Conservation (phyloP, 1,140 invertebrate genomes). For the Apis florea region DNA sequence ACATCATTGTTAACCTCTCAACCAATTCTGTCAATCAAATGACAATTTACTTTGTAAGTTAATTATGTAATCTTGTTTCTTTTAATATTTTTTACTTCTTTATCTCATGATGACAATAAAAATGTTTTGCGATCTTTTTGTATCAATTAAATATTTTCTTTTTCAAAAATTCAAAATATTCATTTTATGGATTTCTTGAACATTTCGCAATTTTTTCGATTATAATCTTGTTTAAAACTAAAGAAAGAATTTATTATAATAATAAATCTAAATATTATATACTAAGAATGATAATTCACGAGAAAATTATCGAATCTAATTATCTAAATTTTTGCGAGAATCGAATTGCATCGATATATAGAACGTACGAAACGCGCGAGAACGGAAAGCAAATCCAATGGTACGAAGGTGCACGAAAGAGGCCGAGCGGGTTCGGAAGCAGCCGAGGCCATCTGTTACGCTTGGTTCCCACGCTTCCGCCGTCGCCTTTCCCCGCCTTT, state of each 20-base stretch:
- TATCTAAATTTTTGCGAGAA: constrained; percentile 14
- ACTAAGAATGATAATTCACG: neutral
- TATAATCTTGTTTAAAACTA: too few relatives aligned
- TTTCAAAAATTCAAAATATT: neutral
- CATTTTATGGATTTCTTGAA: too few relatives aligned
- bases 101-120: neutral
- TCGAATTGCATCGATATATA: constrained; percentile 19
- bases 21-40: constrained; percentile 35
- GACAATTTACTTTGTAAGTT: neutral
- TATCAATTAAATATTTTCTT: neutral
- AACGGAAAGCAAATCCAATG: constrained; percentile 38
- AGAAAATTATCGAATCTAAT: constrained; percentile 20
- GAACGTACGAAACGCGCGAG: constrained; percentile 2
- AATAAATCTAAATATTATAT: too few relatives aligned
- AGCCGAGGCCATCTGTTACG: constrained; percentile 76
- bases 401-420: constrained; percentile 59
- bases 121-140: neutral
- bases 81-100: neutral
- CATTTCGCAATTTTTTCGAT: too few relatives aligned
- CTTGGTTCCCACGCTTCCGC: constrained; percentile 79
- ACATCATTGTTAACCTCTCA: constrained; percentile 34
- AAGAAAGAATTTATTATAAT: too few relatives aligned
- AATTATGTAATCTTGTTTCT: constrained; percentile 23
- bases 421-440: constrained; percentile 70
- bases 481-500: constrained; percentile 66